These are phyloP conservation scores for Drosophila subobscura DNA, from an alignment of 1,140 invertebrate species.

Conservation along the genomic window DNA sequence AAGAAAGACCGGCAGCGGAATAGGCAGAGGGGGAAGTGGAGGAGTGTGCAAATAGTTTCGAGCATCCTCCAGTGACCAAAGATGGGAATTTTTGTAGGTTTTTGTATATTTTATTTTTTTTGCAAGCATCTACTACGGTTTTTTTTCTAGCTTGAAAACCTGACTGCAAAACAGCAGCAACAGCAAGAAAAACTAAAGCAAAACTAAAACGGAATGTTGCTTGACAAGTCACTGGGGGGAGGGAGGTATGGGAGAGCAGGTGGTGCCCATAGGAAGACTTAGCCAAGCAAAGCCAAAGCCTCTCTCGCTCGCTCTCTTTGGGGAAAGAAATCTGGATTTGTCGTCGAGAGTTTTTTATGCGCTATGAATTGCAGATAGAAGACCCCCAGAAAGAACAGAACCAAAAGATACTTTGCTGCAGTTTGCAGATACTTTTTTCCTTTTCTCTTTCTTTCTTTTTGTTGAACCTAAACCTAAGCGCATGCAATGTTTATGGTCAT, in stretches of 20 bases:
- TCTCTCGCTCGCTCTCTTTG: neutral
- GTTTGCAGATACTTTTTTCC: slow-evolving; percentile 27
- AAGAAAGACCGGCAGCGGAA: neutral
- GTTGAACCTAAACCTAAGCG: neutral
- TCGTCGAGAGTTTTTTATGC: slow-evolving; percentile 42
- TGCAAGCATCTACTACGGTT: neutral
- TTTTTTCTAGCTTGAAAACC: slow-evolving; percentile 57
- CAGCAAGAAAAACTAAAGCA: slow-evolving; percentile 41
- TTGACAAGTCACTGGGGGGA: slow-evolving; percentile 59
- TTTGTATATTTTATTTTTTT: neutral
- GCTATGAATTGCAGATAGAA: slow-evolving; percentile 33
- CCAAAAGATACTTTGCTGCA: slow-evolving; percentile 43
- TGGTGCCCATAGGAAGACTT: slow-evolving; percentile 38
- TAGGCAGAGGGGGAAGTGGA: neutral
- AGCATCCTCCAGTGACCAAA: slow-evolving; percentile 52
- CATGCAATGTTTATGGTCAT: slow-evolving; percentile 43
- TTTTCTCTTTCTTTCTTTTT: no score
- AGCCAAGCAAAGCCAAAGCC: slow-evolving; percentile 53
- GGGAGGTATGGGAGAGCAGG: neutral
- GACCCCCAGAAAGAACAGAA: neutral
- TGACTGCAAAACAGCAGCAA: slow-evolving; percentile 49
- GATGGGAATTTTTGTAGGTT: slow-evolving; percentile 24
- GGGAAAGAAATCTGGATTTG: slow-evolving; percentile 58
- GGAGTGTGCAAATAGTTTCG: slow-evolving; percentile 11
- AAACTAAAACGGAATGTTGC: slow-evolving; percentile 69